Conservation (phyloP, 2,797 vertebrate species). For the Pempheris klunzingeri region DNA sequence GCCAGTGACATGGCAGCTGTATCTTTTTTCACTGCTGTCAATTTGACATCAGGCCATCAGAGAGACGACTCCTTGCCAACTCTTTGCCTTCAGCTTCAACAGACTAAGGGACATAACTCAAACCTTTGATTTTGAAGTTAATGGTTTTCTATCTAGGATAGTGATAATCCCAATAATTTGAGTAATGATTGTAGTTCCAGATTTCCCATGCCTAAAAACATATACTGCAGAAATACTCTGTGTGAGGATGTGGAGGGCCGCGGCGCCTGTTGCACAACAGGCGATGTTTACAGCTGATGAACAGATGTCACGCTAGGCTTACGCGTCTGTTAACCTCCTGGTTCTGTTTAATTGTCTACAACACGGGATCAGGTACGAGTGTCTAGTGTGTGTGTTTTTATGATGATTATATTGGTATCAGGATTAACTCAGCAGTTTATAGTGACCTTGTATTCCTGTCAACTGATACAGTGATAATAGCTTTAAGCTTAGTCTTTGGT, state of each 20-base stretch:
- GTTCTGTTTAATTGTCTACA: background rate
- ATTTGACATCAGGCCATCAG: slow-evolving; percentile 8
- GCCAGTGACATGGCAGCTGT: slow-evolving; percentile 12
- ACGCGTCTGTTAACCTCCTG: slow-evolving; percentile 45
- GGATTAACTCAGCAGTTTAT: background rate
- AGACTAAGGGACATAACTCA: background rate
- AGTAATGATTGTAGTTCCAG: background rate
- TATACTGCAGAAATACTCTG: background rate
- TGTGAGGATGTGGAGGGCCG: background rate
- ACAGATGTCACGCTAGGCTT: slow-evolving; percentile 25
- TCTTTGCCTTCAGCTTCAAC: background rate
- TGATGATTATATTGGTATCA: background rate
- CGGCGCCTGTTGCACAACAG: slow-evolving; percentile 19
- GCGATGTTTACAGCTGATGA: slow-evolving; percentile 65
- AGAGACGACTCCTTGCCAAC: background rate
- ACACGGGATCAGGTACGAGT: background rate
- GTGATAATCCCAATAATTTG: no score
- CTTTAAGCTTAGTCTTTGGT: background rate
- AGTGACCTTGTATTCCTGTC: background rate
- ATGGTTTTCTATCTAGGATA: background rate
- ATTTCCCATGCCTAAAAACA: background rate
- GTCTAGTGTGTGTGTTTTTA: no score
- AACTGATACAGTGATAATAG: background rate
- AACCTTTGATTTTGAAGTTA: background rate
- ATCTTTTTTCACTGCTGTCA: slow-evolving; percentile 37